A percentile compares a stretch with the other conserved stretches of the same genome.
These are phyloP conservation scores for Hippoglossus hippoglossus DNA, from an alignment of 2,797 vertebrate species.

Conservation along the genomic window DNA sequence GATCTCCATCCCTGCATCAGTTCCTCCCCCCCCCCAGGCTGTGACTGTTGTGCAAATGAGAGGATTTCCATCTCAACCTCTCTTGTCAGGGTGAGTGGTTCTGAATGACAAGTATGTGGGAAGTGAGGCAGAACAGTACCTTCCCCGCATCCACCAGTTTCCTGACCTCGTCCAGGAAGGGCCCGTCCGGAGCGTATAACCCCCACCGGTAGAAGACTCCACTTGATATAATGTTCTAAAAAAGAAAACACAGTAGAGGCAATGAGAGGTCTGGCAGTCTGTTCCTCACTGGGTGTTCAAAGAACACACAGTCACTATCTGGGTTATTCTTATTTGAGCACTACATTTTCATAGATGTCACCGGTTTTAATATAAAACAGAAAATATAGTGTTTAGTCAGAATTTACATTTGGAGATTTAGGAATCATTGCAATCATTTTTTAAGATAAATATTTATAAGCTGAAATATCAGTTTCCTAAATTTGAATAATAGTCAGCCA, in stretches of 20 bases:
- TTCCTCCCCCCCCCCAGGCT: constrained; percentile 6
- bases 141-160: constrained; percentile 89
- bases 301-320: not conserved
- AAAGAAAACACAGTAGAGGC: constrained; percentile 9
- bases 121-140: constrained; percentile 61
- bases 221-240: constrained; percentile 86
- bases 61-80: constrained; percentile 18
- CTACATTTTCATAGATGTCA: not conserved
- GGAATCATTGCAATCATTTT: too few species aligned
- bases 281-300: not conserved
- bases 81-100: constrained; percentile 5
- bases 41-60: constrained; percentile 43
- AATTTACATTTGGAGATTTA: not conserved
- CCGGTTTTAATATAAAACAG: not conserved
- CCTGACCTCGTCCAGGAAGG: constrained; percentile 88
- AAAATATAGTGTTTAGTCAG: not conserved
- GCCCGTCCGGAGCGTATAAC: constrained; percentile 90
- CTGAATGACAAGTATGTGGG: constrained; percentile 25
- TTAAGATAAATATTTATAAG: not conserved
- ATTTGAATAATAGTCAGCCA: too few species aligned
- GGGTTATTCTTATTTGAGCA: not conserved
- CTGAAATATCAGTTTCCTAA: not conserved
- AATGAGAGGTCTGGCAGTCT: constrained; percentile 8
- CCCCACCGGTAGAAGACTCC: constrained; percentile 95
- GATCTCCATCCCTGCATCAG: constrained; percentile 27